Evolutionary conservation across 2,888 invertebrate species (phyloP).

Genomic region (Eurytoma californica): DNA sequence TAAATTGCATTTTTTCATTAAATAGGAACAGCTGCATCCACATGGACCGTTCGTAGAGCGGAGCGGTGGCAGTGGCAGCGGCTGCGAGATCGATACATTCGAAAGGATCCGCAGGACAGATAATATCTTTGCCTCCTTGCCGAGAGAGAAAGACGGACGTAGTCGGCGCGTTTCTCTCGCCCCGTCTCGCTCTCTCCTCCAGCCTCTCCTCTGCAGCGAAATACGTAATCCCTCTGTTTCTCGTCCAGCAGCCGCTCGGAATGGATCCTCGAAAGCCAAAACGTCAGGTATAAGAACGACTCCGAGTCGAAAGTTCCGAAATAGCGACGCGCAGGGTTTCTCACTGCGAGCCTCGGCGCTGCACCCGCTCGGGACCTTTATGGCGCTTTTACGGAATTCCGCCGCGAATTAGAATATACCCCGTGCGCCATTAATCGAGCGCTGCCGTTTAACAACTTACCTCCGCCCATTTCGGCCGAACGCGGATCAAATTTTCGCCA

Average conservation of each 20-base stretch:
- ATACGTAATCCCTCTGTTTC: slow-evolving; percentile 53
- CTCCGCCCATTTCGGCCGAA: neutral
- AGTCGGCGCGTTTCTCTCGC: neutral
- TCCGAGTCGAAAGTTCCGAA: slow-evolving; percentile 47
- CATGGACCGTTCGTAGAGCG: slow-evolving; percentile 48
- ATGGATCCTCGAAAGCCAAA: slow-evolving; percentile 62
- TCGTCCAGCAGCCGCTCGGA: slow-evolving; percentile 40
- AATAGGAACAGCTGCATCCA: slow-evolving; percentile 59
- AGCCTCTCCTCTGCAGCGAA: neutral
- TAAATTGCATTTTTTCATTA: slow-evolving; percentile 59
- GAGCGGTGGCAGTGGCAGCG: slow-evolving; percentile 5
- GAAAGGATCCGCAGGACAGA: slow-evolving; percentile 68
- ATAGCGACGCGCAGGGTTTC: slow-evolving; percentile 56
- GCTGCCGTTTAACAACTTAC: neutral
- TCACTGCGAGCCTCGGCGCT: slow-evolving; percentile 37
- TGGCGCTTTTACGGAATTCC: neutral
- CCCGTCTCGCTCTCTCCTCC: slow-evolving; percentile 22
- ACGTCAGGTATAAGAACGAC: slow-evolving; percentile 68
- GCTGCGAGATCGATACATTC: slow-evolving; percentile 60
- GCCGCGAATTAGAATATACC: slow-evolving; percentile 1
- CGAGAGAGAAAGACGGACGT: slow-evolving; percentile 43
- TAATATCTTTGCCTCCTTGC: slow-evolving; percentile 66
- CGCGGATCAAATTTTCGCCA: too few species aligned
- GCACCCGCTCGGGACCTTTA: too few species aligned
- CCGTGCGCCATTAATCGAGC: neutral